Evolutionary conservation across 2,797 vertebrate species (phyloP).

Genomic region (Gallinago solitaria): DNA sequence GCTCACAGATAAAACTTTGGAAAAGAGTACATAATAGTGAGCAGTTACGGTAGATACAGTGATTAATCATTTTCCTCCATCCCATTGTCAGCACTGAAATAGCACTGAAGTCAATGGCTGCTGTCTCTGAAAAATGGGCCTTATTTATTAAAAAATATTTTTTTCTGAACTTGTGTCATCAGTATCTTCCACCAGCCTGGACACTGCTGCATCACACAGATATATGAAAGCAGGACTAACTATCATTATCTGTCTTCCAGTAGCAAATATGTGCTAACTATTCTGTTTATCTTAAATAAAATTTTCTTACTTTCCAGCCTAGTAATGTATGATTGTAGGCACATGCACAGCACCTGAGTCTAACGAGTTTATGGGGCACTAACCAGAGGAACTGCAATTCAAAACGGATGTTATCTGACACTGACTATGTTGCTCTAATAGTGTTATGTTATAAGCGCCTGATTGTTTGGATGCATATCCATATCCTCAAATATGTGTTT

Average conservation of each 20-base stretch:
- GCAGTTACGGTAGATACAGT: neutral
- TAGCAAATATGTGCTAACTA: neutral
- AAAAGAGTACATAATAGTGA: neutral
- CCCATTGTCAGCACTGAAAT: neutral
- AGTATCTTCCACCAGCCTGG: neutral
- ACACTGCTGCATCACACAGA: neutral
- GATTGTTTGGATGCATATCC: neutral
- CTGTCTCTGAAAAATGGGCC: neutral
- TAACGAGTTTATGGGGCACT: neutral
- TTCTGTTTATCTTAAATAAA: neutral
- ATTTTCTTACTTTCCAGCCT: neutral
- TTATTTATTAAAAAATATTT: neutral
- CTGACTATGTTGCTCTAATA: neutral
- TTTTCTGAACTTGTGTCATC: neutral
- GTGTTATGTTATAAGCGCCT: neutral
- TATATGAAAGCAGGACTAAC: neutral
- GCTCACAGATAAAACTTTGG: neutral
- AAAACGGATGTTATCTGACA: neutral
- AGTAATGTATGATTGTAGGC: neutral
- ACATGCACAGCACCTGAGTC: neutral
- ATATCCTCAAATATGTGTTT: neutral
- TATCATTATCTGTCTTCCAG: neutral
- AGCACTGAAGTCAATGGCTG: neutral
- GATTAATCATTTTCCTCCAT: neutral
- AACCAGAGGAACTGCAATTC: neutral